These are phyloP conservation scores for Vidua macroura DNA, from an alignment of 2,113 vertebrate genomes.

Conservation along the genomic window DNA sequence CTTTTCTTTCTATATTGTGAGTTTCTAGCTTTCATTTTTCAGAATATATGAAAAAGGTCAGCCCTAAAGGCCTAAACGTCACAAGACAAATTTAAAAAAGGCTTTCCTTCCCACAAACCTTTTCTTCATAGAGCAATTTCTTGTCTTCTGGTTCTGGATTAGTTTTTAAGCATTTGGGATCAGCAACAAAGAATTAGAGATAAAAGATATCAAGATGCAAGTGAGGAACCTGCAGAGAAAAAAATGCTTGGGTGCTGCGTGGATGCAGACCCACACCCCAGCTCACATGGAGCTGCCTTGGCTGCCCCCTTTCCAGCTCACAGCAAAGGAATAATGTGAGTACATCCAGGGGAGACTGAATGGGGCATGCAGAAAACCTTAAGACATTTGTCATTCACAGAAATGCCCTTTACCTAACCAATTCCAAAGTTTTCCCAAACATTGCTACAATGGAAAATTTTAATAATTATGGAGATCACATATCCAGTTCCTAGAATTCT, in stretches of 20 bases:
- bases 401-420: not conserved
- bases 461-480: not conserved
- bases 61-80: not conserved
- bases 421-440: not conserved
- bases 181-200: not conserved
- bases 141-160: not conserved
- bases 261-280: not conserved
- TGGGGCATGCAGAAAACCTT: not conserved
- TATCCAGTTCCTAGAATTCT: not conserved
- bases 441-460: not conserved
- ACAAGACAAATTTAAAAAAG: not conserved
- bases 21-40: not conserved
- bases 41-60: not conserved
- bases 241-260: accelerated
- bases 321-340: not conserved
- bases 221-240: not conserved
- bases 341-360: not conserved
- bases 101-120: not conserved
- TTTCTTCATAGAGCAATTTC: not conserved
- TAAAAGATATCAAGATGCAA: not conserved
- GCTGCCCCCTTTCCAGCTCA: not conserved
- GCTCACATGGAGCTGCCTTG: accelerated
- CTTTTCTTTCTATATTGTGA: not conserved
- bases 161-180: not conserved
- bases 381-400: not conserved